Evolutionary conservation across 2,113 vertebrate genomes (phyloP), one percentile per base, ranked within the genome.

Genomic region (Notarius quadriscutis): DNA sequence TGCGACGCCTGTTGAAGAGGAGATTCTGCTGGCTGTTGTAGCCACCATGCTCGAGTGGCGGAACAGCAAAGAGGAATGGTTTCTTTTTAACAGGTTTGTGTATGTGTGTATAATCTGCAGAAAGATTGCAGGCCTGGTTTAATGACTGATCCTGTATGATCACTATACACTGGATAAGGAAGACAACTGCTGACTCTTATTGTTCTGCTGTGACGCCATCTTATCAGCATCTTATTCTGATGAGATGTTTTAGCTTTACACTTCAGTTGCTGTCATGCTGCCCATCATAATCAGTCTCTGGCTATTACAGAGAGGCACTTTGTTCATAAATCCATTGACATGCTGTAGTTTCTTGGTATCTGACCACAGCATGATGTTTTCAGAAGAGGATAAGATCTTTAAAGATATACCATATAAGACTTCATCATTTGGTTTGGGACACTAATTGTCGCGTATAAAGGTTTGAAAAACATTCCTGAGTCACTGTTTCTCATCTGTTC

Each of bases 11-110:
- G 94, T 95, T 27, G 96, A 97, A 88, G 95, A 94, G 34, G 95
- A 97, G 87, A 85, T 98, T 0, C 83, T 98, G 30, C 93, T 95
- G 86, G 96, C 96, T 10, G 88, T 97, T 79, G 82, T 99, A 88
- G 96, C 96, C 91, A 96, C 96, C 1, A 89, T 99, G 83, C 95
- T 98, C 50, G 95, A 96, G 72, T 99, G 98, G 98, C 96, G 97
- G 90, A 96, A 92, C 79, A 92, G 94, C 84, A 96, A 94, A 72
- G 97, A 97, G 83, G 95, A 97, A 57, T 95, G 96, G 92, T 99
- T 99, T 90, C 97, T 97, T 53, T 97, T 97, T 89, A 96, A 94
- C 91, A 95, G 96, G 97, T 97, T 84, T 41, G 95, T 94, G 12
- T 48, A 17, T 34, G 14, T 74, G 53, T 74, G 74, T 51, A 74